A percentile compares a stretch with the other conserved stretches of the same genome.
These are phyloP conservation scores for Chaunax sp. DNA, from an alignment of 2,797 vertebrate species.

Conservation along the genomic window DNA sequence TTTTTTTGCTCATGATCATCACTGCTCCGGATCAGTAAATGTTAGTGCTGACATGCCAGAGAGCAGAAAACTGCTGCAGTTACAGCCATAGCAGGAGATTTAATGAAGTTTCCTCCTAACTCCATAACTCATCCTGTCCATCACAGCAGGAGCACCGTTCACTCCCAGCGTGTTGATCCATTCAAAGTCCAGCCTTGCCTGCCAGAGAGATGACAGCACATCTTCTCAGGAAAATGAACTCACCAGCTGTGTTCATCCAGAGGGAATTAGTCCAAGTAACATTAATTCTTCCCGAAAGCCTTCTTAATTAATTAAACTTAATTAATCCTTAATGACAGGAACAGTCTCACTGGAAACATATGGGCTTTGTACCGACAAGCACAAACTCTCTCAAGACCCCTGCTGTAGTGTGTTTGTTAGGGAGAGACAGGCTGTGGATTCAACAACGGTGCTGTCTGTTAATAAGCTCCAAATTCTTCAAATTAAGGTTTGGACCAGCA, in stretches of 20 bases:
- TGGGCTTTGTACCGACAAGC: constrained; percentile 27
- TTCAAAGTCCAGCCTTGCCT: constrained; percentile 8
- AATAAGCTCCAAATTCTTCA: constrained; percentile 1
- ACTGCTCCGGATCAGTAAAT: not conserved
- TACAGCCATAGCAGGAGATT: not conserved
- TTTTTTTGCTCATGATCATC: not conserved
- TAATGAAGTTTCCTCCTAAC: constrained; percentile 20
- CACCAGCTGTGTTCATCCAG: constrained; percentile 15
- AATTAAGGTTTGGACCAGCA: not conserved
- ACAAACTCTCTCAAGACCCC: constrained; percentile 14
- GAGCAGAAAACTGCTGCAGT: constrained; percentile 4
- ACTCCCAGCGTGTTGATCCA: constrained; percentile 4
- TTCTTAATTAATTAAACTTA: constrained; percentile 53
- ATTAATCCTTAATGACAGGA: constrained; percentile 53
- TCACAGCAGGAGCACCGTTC: constrained; percentile 24
- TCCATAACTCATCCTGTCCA: constrained; percentile 29
- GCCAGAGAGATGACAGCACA: not conserved
- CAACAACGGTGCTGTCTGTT: constrained; percentile 1
- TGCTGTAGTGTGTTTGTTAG: not conserved
- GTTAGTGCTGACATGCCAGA: constrained; percentile 4
- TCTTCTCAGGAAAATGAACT: constrained; percentile 12
- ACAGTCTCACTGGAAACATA: constrained; percentile 40
- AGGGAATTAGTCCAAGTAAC: constrained; percentile 38
- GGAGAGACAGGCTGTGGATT: not conserved
- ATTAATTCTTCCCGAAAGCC: constrained; percentile 48